Conservation (phyloP, 2,113 vertebrate genomes). For the Caranx melampygus region DNA sequence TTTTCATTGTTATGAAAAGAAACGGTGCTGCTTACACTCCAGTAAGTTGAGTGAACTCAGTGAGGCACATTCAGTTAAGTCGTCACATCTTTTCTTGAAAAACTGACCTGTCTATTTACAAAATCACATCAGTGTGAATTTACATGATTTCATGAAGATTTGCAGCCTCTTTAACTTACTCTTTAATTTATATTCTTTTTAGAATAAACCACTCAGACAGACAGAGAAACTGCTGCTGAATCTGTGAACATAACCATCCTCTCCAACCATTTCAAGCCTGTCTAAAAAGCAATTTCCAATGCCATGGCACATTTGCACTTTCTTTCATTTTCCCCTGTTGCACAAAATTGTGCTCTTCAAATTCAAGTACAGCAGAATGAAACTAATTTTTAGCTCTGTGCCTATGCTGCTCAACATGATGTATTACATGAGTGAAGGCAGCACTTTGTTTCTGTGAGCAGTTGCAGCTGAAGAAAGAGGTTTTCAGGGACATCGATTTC, state of each 20-base stretch:
- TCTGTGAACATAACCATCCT: neutral
- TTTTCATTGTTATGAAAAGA: too few species aligned
- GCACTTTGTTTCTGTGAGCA: constrained; percentile 9
- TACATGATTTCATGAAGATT: too few species aligned
- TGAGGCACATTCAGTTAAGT: too few species aligned
- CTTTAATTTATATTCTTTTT: neutral
- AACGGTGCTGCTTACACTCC: too few species aligned
- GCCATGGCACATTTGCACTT: neutral
- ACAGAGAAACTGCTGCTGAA: neutral
- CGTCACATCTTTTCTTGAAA: too few species aligned
- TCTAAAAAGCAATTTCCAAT: neutral
- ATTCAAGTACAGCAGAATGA: neutral
- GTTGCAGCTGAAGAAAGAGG: neutral
- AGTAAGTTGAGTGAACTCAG: too few species aligned
- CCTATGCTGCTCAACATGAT: constrained; percentile 18
- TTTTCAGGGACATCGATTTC: neutral
- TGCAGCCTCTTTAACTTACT: too few species aligned
- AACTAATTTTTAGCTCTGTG: neutral
- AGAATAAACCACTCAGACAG: constrained; percentile 11
- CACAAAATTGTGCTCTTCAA: neutral
- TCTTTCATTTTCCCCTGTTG: neutral
- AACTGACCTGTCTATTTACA: too few species aligned
- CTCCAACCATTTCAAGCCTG: constrained; percentile 1
- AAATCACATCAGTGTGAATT: too few species aligned
- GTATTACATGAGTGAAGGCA: neutral